Evolutionary conservation across 2,797 vertebrate species (phyloP).

Genomic region (Sebastes itinus): DNA sequence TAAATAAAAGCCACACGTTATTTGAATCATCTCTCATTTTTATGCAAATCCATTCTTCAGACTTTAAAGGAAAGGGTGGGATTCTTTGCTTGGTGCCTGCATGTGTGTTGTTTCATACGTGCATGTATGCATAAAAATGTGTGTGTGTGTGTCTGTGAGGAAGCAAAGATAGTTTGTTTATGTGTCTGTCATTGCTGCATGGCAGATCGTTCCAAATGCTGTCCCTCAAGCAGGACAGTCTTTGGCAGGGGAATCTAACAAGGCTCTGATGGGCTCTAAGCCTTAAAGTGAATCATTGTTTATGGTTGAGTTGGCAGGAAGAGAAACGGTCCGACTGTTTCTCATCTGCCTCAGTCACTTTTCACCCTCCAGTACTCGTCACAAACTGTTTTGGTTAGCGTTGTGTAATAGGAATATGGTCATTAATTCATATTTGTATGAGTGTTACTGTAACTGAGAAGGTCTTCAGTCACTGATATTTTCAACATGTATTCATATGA

Average conservation of each 20-base stretch:
- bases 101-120: background rate
- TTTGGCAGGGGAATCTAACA: constrained; percentile 52
- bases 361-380: constrained; percentile 15
- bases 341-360: constrained; percentile 51
- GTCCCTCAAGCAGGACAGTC: constrained; percentile 60
- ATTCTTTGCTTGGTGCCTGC: constrained; percentile 9
- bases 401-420: constrained; percentile 32
- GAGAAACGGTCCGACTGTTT: constrained; percentile 43
- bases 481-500: background rate
- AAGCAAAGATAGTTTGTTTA: constrained; percentile 57
- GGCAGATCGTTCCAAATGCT: constrained; percentile 41
- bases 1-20: constrained; percentile 55
- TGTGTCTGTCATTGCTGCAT: constrained; percentile 49
- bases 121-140: background rate
- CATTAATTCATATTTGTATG: constrained; percentile 27
- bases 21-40: constrained; percentile 40
- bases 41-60: constrained; percentile 26
- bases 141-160: background rate
- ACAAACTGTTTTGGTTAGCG: constrained; percentile 37
- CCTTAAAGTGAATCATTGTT: constrained; percentile 70
- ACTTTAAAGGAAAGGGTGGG: constrained; percentile 8
- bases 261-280: constrained; percentile 45
- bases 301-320: constrained; percentile 58
- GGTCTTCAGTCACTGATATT: background rate
- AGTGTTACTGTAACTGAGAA: constrained; percentile 3